These are phyloP conservation scores for Halocynthia aurantium DNA, from an alignment of 23 tunicate species.

Conservation along the genomic window DNA sequence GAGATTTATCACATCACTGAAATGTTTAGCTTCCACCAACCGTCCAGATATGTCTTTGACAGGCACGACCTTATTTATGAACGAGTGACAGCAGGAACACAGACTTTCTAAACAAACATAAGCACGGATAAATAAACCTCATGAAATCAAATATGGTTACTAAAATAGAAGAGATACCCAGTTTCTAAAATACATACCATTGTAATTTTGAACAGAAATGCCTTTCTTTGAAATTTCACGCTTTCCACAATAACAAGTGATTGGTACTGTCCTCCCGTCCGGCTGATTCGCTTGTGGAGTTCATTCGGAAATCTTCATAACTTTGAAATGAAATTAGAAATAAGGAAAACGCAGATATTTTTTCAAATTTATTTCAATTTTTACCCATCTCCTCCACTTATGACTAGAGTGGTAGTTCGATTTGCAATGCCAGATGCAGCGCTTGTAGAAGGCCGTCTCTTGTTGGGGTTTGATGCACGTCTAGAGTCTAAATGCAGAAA, in stretches of 20 bases:
- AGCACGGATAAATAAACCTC: no score
- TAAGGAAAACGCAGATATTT: background rate
- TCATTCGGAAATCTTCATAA: constrained; percentile 80
- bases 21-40: no score
- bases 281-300: constrained; percentile 53
- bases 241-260: constrained; percentile 78
- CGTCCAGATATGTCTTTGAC: no score
- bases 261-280: constrained; percentile 89
- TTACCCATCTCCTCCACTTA: constrained; percentile 98
- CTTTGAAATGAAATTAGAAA: constrained; percentile 1
- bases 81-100: no score
- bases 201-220: no score
- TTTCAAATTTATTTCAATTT: background rate
- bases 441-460: constrained; percentile 10
- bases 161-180: no score
- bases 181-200: no score
- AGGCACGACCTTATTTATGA: no score
- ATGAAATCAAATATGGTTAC: no score
- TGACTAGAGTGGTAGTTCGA: constrained; percentile 12
- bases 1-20: no score
- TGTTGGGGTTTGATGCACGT: constrained; percentile 1
- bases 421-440: background rate
- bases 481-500: constrained; percentile 7
- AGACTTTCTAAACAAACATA: no score
- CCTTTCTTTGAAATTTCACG: constrained; percentile 3